These are phyloP conservation scores for Proisotoma minuta DNA, from an alignment of 2,888 invertebrate species.

Conservation along the genomic window DNA sequence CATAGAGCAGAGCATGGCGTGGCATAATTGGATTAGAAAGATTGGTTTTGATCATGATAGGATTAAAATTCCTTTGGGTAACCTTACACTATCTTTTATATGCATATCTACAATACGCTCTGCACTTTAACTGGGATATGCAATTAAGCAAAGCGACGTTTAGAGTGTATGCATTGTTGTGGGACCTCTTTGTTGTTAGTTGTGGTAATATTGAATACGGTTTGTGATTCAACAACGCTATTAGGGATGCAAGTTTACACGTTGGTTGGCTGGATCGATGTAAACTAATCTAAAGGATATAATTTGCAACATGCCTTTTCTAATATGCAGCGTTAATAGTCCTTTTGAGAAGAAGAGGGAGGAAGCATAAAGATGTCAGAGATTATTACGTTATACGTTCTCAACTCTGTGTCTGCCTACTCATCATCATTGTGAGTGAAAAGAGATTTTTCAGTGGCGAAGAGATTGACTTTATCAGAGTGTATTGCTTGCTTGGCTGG, in stretches of 20 bases:
- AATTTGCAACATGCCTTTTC: background rate
- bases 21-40: background rate
- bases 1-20: no score
- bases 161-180: no score
- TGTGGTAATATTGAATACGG: no score
- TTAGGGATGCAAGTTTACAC: no score
- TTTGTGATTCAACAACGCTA: no score
- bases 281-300: background rate
- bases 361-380: conserved; percentile 40
- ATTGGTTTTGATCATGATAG: no score
- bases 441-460: conserved; percentile 38
- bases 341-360: background rate
- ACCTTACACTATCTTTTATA: no score
- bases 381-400: conserved; percentile 26
- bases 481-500: conserved; percentile 27
- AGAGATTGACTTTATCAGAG: conserved; percentile 46
- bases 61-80: no score
- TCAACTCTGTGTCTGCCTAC: background rate
- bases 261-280: background rate
- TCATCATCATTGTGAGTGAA: background rate
- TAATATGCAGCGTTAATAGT: background rate
- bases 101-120: no score
- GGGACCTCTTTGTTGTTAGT: no score
- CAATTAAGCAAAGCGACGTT: no score
- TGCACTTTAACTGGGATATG: no score